Conservation (phyloP, 2,113 vertebrate genomes). For the Chloebia gouldiae region DNA sequence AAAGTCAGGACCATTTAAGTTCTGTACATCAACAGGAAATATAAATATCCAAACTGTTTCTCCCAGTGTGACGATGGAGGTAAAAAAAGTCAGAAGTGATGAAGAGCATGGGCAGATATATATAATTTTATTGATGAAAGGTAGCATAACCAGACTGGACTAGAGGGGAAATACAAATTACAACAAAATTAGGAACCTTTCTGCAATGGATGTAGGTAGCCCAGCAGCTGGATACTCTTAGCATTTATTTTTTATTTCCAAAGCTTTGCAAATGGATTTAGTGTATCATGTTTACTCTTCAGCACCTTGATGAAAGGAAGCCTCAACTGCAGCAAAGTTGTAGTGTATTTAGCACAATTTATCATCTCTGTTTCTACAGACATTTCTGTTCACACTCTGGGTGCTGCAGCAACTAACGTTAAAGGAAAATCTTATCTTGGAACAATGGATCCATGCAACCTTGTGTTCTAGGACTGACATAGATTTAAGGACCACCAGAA, state of each 20-base stretch:
- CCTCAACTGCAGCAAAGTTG: not conserved
- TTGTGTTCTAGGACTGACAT: not conserved
- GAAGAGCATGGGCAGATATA: not conserved
- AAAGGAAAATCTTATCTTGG: not conserved
- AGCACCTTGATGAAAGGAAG: not conserved
- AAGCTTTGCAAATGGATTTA: not conserved
- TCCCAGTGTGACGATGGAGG: not conserved
- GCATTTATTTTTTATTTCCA: not conserved
- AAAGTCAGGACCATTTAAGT: not conserved
- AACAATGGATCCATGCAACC: not conserved
- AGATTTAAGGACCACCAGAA: not conserved
- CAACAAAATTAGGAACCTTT: not conserved
- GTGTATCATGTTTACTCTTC: not conserved
- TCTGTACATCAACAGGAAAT: not conserved
- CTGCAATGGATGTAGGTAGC: not conserved
- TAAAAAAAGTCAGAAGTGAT: not conserved
- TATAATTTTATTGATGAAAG: not conserved
- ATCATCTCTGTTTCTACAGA: not conserved
- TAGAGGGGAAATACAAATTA: not conserved
- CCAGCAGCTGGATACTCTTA: not conserved
- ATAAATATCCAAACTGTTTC: not conserved
- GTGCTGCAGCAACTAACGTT: not conserved
- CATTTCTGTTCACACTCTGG: not conserved
- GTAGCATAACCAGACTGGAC: not conserved
- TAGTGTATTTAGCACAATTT: not conserved